A percentile compares a stretch with the other conserved stretches of the same genome.
These are phyloP conservation scores for Malacoraja senta DNA, from an alignment of 2,797 vertebrate species.

Conservation along the genomic window DNA sequence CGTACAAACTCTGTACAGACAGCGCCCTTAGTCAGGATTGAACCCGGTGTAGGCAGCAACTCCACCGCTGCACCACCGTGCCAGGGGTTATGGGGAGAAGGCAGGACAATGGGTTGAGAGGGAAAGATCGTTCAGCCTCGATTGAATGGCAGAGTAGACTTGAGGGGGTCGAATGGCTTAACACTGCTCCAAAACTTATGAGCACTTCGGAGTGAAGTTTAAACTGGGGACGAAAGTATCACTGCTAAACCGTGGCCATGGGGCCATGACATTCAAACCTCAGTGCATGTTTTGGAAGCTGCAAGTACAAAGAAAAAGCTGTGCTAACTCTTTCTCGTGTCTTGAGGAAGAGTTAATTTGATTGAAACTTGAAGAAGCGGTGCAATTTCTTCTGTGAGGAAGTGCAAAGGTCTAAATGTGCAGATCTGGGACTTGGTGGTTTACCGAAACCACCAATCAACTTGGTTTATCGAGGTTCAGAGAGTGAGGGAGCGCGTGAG, in stretches of 20 bases:
- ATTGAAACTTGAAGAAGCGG: slow-evolving; percentile 26
- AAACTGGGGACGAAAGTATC: background rate
- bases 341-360: background rate
- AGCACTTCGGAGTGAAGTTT: background rate
- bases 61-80: too few species aligned
- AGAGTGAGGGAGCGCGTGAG: background rate
- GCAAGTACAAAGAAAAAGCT: background rate
- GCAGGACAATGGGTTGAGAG: too few species aligned
- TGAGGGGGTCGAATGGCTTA: too few species aligned
- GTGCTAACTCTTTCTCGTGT: slow-evolving; percentile 4
- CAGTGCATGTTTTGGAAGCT: background rate
- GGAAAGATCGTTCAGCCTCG: too few species aligned
- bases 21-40: too few species aligned
- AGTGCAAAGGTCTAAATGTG: background rate
- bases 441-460: slow-evolving; percentile 23
- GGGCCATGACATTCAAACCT: slow-evolving; percentile 19
- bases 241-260: background rate
- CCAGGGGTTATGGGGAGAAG: too few species aligned
- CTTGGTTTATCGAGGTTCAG: background rate
- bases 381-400: background rate
- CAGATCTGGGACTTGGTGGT: slow-evolving; percentile 2
- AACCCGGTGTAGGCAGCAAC: too few species aligned
- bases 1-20: too few species aligned
- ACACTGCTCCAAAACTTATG: background rate
- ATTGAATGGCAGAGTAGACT: too few species aligned